Conservation (phyloP, 2,113 vertebrate species). For the Centropus bengalensis region DNA sequence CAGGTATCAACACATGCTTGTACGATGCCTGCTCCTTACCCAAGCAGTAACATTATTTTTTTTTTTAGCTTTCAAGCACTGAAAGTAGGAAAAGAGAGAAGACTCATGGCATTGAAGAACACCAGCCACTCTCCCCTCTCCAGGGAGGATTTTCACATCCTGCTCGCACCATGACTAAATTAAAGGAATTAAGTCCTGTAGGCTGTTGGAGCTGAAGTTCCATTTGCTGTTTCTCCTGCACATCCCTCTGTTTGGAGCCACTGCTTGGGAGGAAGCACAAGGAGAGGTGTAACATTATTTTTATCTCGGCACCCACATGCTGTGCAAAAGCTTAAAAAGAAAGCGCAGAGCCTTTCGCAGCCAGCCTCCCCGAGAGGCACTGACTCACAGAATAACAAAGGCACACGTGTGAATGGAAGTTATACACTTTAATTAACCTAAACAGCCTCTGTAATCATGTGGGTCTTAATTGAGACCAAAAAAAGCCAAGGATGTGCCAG, state of each 20-base stretch:
- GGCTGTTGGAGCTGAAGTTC: slow-evolving; percentile 5
- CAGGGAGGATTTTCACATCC: neutral
- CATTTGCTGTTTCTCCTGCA: neutral
- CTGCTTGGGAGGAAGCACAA: neutral
- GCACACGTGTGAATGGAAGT: slow-evolving; percentile 28
- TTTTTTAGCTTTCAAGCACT: neutral
- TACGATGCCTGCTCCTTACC: neutral
- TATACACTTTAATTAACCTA: neutral
- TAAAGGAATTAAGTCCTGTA: neutral
- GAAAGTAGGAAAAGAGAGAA: neutral
- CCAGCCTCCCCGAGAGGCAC: neutral
- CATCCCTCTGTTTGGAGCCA: neutral
- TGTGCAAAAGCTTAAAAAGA: neutral
- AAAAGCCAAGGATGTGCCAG: neutral
- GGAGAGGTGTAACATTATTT: slow-evolving; percentile 50
- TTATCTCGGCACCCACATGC: slow-evolving; percentile 30
- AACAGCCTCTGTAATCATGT: neutral
- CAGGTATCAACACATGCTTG: neutral
- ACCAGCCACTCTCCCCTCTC: neutral
- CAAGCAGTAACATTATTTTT: neutral
- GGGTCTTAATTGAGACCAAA: neutral
- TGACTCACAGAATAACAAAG: slow-evolving; percentile 39
- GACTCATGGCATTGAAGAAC: neutral
- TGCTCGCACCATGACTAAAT: neutral
- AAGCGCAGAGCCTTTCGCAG: neutral